Conservation (phyloP, 1,140 invertebrate genomes). For the Neotoxoptera formosana region DNA sequence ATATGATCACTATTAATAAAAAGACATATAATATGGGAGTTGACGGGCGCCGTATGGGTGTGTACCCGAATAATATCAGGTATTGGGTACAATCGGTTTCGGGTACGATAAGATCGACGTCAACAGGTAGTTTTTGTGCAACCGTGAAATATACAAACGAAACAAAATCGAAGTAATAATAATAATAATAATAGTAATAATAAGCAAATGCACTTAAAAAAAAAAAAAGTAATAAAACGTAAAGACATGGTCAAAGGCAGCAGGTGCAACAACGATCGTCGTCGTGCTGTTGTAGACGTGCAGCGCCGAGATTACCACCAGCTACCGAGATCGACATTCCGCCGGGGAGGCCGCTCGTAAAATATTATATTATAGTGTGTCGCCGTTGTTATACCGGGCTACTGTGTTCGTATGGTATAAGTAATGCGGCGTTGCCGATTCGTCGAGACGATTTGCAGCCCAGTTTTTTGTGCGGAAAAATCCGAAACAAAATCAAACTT, state of each 20-base stretch:
- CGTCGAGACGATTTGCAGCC: background rate
- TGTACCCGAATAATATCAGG: background rate
- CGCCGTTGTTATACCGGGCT: background rate
- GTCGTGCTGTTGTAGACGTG: background rate
- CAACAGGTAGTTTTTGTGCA: background rate
- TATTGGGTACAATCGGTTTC: too few species aligned
- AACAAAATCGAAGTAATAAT: background rate
- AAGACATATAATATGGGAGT: background rate
- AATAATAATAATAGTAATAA: conserved; percentile 3
- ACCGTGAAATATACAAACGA: background rate
- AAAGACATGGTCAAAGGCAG: conserved; percentile 32
- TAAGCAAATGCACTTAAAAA: background rate
- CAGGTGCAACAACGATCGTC: background rate
- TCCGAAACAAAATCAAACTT: background rate
- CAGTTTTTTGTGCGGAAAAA: background rate
- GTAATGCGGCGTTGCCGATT: background rate
- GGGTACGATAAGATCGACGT: background rate
- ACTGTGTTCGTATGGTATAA: background rate
- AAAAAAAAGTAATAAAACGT: background rate
- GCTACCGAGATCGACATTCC: conserved; percentile 10
- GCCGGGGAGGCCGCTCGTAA: conserved; percentile 17
- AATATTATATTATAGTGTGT: background rate
- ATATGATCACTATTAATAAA: background rate
- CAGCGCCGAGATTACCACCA: background rate
- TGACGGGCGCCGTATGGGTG: background rate